Evolutionary conservation across 2,888 invertebrate genomes (phyloP).

Genomic region (Halocaridina rubra): DNA sequence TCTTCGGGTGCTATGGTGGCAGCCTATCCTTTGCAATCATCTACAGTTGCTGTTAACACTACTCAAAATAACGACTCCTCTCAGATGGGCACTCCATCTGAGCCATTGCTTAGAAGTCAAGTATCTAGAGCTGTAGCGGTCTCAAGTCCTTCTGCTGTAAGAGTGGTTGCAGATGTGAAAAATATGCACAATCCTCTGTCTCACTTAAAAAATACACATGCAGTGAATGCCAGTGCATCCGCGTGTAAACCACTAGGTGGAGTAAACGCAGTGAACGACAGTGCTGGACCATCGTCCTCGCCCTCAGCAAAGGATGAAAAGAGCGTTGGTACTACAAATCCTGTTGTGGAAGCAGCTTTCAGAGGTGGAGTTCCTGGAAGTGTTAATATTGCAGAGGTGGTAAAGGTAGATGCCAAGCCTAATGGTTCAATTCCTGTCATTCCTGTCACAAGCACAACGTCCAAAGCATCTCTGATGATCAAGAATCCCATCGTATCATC

Average conservation of each 20-base stretch:
- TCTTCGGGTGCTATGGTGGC: background rate
- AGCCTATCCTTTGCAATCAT: background rate
- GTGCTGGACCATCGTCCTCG: background rate
- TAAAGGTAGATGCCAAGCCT: background rate
- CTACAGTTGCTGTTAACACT: background rate
- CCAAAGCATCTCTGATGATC: background rate
- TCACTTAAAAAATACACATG: background rate
- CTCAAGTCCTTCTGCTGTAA: background rate
- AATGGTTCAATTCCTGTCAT: too few relatives aligned
- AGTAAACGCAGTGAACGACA: background rate
- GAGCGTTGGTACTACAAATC: too few relatives aligned
- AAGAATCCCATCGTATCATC: constrained; percentile 12
- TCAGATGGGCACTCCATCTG: background rate
- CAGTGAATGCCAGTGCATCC: background rate
- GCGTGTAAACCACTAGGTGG: background rate
- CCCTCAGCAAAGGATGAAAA: too few relatives aligned
- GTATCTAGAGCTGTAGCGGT: background rate
- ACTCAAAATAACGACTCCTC: background rate
- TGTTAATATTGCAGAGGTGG: constrained; percentile 14
- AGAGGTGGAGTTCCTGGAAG: constrained; percentile 25
- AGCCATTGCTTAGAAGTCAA: background rate
- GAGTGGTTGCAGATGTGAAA: background rate
- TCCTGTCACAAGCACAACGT: constrained; percentile 13
- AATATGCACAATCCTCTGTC: background rate
- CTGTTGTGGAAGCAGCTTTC: constrained; percentile 11